Evolutionary conservation across 2,888 invertebrate genomes (phyloP).

Genomic region (Orthosia cruda): DNA sequence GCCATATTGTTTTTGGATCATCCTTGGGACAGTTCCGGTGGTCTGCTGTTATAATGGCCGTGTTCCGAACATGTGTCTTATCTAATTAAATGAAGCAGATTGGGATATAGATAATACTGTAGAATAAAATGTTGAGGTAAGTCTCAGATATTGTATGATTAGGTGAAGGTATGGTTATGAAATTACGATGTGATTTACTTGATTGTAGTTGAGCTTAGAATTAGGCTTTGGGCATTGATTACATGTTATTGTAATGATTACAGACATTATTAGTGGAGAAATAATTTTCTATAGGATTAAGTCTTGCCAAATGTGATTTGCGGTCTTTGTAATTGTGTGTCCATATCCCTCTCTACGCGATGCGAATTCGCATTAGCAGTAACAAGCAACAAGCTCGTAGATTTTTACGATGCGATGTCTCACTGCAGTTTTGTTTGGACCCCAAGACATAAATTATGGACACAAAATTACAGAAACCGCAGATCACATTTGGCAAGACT

Average conservation of each 20-base stretch:
- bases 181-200: conserved; percentile 11
- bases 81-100: conserved; percentile 53
- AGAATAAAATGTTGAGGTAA: conserved; percentile 26
- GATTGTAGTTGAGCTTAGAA: conserved; percentile 25
- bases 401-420: too few relatives aligned
- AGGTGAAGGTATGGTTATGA: conserved; percentile 20
- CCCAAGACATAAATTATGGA: too few relatives aligned
- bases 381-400: too few relatives aligned
- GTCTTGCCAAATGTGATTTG: conserved; percentile 9
- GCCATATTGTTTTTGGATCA: conserved; percentile 49
- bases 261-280: neutral
- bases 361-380: too few relatives aligned
- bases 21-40: conserved; percentile 66
- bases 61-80: conserved; percentile 30
- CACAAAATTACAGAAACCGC: too few relatives aligned
- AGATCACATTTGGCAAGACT: too few relatives aligned
- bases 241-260: conserved; percentile 18
- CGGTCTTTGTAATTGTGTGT: neutral
- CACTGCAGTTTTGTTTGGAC: too few relatives aligned
- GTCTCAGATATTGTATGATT: conserved; percentile 20
- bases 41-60: conserved; percentile 43
- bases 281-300: conserved; percentile 4
- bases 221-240: conserved; percentile 22
- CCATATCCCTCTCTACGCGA: neutral
- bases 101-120: conserved; percentile 30